phyloP scores from a whole-genome alignment of 92 coral and sea anemone genomes.

The Epizoanthus rinbou region DNA sequence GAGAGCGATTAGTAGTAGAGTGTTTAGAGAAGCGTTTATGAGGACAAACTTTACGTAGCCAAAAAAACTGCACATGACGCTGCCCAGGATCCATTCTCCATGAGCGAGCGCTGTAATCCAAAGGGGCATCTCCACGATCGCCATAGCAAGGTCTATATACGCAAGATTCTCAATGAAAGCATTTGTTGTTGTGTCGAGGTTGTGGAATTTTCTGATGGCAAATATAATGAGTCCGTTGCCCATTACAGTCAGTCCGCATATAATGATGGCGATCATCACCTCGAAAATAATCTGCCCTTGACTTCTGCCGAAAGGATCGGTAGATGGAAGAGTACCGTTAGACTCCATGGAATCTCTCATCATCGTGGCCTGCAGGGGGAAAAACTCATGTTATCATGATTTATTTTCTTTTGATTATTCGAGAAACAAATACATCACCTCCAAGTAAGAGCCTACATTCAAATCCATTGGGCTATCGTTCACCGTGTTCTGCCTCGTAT shows the following conservation, averaged over 20 bases:
- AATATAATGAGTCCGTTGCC: slow-evolving; percentile 52
- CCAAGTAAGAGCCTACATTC: no score
- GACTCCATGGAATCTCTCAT: background rate
- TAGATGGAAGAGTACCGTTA: background rate
- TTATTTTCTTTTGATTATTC: no score
- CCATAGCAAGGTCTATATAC: slow-evolving; percentile 41
- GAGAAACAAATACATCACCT: no score
- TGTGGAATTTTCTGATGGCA: slow-evolving; percentile 41
- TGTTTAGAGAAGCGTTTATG: slow-evolving; percentile 56
- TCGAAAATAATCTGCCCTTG: slow-evolving; percentile 36
- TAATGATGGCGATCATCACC: slow-evolving; percentile 12
- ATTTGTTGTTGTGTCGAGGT: slow-evolving; percentile 51
- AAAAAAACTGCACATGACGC: slow-evolving; percentile 33
- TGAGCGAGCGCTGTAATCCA: slow-evolving; percentile 51
- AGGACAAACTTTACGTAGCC: slow-evolving; percentile 50
- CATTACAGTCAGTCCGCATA: slow-evolving; percentile 37
- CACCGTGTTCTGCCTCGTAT: no score
- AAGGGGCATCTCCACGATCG: slow-evolving; percentile 56
- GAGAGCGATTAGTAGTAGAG: slow-evolving; percentile 55
- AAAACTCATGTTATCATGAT: no score
- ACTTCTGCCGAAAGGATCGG: slow-evolving; percentile 48
- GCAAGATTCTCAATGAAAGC: slow-evolving; percentile 53
- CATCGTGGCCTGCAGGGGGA: background rate
- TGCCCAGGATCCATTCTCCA: slow-evolving; percentile 63
- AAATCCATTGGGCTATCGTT: no score